Conservation (phyloP, 1,140 invertebrate species). For the Platyscapa corneri region DNA sequence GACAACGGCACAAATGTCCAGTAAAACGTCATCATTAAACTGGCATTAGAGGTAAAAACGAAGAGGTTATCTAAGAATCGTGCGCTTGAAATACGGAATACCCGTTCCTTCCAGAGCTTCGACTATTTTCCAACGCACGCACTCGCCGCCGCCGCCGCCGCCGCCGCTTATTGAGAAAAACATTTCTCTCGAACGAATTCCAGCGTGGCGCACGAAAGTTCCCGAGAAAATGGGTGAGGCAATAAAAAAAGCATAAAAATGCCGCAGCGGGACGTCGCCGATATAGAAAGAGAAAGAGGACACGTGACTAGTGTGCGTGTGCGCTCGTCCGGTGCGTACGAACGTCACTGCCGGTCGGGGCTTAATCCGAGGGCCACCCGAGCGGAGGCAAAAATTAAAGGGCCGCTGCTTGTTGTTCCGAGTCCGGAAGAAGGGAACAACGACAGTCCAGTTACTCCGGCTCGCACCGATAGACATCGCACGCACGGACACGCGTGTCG, state of each 20-base stretch:
- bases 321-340: not conserved
- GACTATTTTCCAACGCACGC: not conserved
- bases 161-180: too few species aligned
- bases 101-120: not conserved
- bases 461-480: not conserved
- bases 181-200: not conserved
- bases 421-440: not conserved
- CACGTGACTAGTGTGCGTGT: not conserved
- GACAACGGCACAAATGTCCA: not conserved
- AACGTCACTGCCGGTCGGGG: not conserved
- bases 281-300: not conserved
- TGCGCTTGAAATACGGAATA: not conserved
- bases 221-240: constrained; percentile 19
- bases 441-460: not conserved
- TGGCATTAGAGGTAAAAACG: not conserved
- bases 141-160: too few species aligned
- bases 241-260: constrained; percentile 20
- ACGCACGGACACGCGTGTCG: not conserved
- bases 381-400: not conserved
- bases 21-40: not conserved
- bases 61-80: not conserved
- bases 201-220: not conserved
- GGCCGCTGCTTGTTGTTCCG: too few species aligned
- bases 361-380: not conserved
- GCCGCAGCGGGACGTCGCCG: not conserved